Percentiles rank a stretch among this genome's conserved stretches.
Evolutionary conservation across 1,140 invertebrate genomes (phyloP).

Genomic region (Planococcus citri): DNA sequence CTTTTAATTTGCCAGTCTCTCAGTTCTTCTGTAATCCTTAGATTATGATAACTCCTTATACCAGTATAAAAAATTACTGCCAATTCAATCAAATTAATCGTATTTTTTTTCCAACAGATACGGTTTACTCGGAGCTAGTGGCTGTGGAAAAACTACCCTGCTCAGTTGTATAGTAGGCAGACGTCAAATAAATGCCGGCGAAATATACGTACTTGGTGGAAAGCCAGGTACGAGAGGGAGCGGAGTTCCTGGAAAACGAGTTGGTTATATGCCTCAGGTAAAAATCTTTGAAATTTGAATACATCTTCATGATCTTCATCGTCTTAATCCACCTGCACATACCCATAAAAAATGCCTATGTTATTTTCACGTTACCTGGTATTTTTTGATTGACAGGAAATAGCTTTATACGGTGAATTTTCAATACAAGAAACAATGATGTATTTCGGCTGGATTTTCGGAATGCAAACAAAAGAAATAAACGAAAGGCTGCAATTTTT

Average conservation of each 20-base stretch:
- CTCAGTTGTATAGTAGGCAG: slow-evolving; percentile 77
- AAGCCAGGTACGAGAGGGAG: slow-evolving; percentile 55
- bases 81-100: no score
- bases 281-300: no score
- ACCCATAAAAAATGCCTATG: no score
- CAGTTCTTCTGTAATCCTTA: no score
- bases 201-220: slow-evolving; percentile 74
- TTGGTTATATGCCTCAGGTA: slow-evolving; percentile 46
- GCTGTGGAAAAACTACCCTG: slow-evolving; percentile 73
- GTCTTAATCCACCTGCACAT: no score
- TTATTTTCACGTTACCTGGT: no score
- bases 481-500: slow-evolving; percentile 69
- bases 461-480: slow-evolving; percentile 59
- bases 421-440: slow-evolving; percentile 78
- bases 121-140: slow-evolving; percentile 71
- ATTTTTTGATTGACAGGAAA: slow-evolving; percentile 52
- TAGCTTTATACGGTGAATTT: slow-evolving; percentile 82
- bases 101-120: no score
- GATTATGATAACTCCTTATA: no score
- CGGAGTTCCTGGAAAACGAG: slow-evolving; percentile 76
- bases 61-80: no score
- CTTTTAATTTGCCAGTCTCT: no score
- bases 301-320: no score
- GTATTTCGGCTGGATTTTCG: slow-evolving; percentile 81
- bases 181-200: slow-evolving; percentile 62